Conservation (phyloP, 64 coral and sea anemone species). For the Montipora foliosa region DNA sequence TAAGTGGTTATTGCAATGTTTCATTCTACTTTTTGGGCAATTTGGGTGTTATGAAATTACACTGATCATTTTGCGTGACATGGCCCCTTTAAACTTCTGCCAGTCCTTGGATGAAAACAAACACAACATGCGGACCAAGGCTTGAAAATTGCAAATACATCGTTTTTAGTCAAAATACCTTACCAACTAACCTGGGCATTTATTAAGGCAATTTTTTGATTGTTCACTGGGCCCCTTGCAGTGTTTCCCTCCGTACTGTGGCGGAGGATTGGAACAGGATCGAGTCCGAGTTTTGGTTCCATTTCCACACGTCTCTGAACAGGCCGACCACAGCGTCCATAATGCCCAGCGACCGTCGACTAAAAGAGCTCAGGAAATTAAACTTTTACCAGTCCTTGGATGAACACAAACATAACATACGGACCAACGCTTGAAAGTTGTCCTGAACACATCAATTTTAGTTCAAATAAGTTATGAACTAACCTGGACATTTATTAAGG, state of each 20-base stretch:
- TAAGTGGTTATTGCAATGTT: too few species aligned
- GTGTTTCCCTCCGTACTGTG: slow-evolving; percentile 30
- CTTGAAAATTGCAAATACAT: too few species aligned
- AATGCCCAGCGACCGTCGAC: background rate
- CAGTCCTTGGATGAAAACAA: background rate
- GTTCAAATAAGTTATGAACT: too few species aligned
- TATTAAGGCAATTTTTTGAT: slow-evolving; percentile 2
- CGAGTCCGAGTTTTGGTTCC: background rate
- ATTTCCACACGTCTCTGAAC: slow-evolving; percentile 59
- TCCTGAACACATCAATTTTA: too few species aligned
- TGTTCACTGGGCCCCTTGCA: slow-evolving; percentile 15
- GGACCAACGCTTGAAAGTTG: background rate
- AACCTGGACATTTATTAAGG: slow-evolving; percentile 3
- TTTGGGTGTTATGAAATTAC: too few species aligned
- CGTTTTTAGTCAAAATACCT: too few species aligned
- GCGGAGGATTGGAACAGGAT: slow-evolving; percentile 64
- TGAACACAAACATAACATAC: background rate
- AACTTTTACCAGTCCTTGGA: too few species aligned
- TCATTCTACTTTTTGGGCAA: too few species aligned
- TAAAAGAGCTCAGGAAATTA: background rate
- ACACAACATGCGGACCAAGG: background rate
- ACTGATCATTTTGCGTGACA: too few species aligned
- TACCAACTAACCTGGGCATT: background rate
- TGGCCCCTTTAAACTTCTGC: too few species aligned
- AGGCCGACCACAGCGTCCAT: slow-evolving; percentile 41